These are phyloP conservation scores for Oncorhynchus nerka DNA, from an alignment of 2,113 vertebrate species.

Conservation along the genomic window DNA sequence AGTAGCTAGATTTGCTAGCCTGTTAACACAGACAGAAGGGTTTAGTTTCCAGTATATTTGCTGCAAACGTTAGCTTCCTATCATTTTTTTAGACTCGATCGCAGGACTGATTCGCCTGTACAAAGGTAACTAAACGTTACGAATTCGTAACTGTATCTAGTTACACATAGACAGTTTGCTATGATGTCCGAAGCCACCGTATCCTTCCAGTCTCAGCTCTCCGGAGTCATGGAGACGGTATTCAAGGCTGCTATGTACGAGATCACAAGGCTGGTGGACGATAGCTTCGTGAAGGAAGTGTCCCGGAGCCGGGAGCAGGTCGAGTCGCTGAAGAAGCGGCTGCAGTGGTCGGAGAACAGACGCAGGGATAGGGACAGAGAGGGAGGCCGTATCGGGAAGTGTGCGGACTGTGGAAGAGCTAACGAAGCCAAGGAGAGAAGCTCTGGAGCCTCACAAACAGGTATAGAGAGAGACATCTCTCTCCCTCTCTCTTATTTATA, in stretches of 20 bases:
- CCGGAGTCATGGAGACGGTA: conserved; percentile 77
- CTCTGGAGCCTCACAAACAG: conserved; percentile 27
- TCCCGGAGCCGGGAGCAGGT: conserved; percentile 71
- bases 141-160: not conserved
- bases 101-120: not conserved
- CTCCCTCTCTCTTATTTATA: no score
- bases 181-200: conserved; percentile 66
- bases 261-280: conserved; percentile 75
- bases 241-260: conserved; percentile 81
- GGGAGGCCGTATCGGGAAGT: conserved; percentile 36
- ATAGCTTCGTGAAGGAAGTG: conserved; percentile 74
- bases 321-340: conserved; percentile 66
- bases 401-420: conserved; percentile 57
- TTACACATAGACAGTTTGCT: not conserved
- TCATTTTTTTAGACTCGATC: not conserved
- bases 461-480: conserved; percentile 24
- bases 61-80: not conserved
- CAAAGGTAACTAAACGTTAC: not conserved
- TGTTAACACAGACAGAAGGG: no score
- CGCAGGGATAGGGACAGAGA: conserved; percentile 43
- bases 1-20: not conserved
- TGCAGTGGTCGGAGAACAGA: conserved; percentile 65
- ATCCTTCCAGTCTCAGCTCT: conserved; percentile 76
- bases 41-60: no score
- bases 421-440: conserved; percentile 11